Percentiles rank a stretch among this genome's conserved stretches.
phyloP scores from a whole-genome alignment of 2,797 vertebrate genomes.

The Rhinatrema bivittatum region DNA sequence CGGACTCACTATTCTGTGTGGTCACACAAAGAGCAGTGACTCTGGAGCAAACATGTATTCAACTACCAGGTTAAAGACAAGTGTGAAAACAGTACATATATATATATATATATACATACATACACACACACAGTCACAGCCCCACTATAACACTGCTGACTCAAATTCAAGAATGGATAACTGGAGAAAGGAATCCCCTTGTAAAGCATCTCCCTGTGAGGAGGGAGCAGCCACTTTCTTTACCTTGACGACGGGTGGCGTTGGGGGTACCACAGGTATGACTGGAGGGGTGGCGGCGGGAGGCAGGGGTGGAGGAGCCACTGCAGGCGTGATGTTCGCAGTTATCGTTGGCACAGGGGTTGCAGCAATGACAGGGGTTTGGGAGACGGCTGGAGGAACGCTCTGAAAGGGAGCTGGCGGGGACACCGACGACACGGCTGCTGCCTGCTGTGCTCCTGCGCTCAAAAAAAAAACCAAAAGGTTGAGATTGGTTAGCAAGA shows the following conservation, averaged over 20 bases:
- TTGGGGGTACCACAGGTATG: conserved; percentile 74
- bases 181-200: too few species aligned
- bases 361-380: conserved; percentile 85
- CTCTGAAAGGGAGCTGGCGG: conserved; percentile 72
- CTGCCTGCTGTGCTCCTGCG: conserved; percentile 72
- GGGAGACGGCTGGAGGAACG: conserved; percentile 66
- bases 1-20: too few species aligned
- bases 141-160: too few species aligned
- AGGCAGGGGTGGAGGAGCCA: conserved; percentile 59
- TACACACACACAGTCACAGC: too few species aligned
- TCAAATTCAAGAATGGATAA: too few species aligned
- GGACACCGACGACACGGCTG: conserved; percentile 76
- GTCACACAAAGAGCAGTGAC: too few species aligned
- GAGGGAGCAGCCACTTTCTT: background rate
- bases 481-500: too few species aligned
- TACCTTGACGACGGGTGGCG: conserved; percentile 80
- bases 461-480: conserved; percentile 1
- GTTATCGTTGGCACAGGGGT: conserved; percentile 77
- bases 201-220: background rate
- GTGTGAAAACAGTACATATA: too few species aligned
- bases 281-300: conserved; percentile 53
- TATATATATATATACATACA: too few species aligned
- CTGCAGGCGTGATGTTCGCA: conserved; percentile 57
- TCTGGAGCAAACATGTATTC: too few species aligned
- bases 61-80: too few species aligned